Evolutionary conservation across 2,113 vertebrate genomes (phyloP), one percentile per base, ranked within the genome.

Genomic region (Clinocottus analis): DNA sequence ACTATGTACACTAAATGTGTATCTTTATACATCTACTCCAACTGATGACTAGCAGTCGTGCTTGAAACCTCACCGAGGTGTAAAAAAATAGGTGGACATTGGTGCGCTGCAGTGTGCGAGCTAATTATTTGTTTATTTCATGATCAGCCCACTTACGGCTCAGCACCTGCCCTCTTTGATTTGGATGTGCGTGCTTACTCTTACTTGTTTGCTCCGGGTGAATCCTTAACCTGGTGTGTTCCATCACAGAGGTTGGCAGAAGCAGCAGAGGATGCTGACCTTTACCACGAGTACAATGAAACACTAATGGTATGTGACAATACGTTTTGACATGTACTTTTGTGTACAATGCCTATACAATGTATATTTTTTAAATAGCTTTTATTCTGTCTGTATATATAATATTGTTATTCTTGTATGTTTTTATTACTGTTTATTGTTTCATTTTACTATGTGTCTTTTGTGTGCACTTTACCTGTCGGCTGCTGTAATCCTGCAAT

Each of bases 241-340:
- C 72, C 63, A 4, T 72, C 23, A 17, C 85, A 99, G 97, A 96
- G 94, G 79, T 59, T 98, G 85, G 97, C 97, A 53, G 96, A 98
- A 78, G 95, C 96, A 65, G 97, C 97, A 1, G 97, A 99, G 79
- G 97, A 98, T 0, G 97, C 97, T 10, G 97, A 99, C 87, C 90
- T 97, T 39, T 96, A 96, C 49, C 97, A 99, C 0, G 95, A 97
- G 43, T 98, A 95, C 94, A 98, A 98, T 19, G 93, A 95, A 16
- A 97, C 97, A 0, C 85, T 98, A 31, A 92, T 94, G 96, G 97
- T 99, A 93, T 90, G 94, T 89, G 33, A 27, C 31, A 55, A 16
- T 11, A 60, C 39, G 4, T 67, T 66, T 55, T 33, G 53, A 17
- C 13, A 12, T 43, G 14, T 43, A 43, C 41, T 43, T 14, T 43